Evolutionary conservation across 2,113 vertebrate genomes (phyloP).

Genomic region (Murina feae): DNA sequence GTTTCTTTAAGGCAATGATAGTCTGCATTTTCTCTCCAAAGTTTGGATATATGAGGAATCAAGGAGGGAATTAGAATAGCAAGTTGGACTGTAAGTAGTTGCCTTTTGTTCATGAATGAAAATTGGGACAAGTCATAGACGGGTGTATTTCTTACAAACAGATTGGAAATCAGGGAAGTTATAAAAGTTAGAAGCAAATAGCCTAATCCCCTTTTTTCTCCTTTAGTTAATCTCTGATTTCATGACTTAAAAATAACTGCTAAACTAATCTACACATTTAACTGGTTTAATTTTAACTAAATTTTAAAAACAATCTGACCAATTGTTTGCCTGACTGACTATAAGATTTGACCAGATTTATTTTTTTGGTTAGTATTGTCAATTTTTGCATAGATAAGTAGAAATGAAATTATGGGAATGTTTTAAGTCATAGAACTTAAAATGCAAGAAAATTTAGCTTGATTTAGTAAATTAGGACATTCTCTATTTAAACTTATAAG

Average conservation of each 20-base stretch:
- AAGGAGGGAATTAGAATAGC: background rate
- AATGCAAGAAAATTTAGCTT: slow-evolving; percentile 10
- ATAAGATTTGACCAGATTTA: background rate
- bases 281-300: slow-evolving; percentile 17
- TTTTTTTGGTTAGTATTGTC: background rate
- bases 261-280: background rate
- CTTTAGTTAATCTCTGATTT: background rate
- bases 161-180: background rate
- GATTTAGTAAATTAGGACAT: background rate
- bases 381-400: slow-evolving; percentile 9
- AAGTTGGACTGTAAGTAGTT: background rate
- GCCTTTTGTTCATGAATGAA: background rate
- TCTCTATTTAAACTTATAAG: background rate
- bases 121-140: background rate
- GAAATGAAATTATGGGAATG: slow-evolving; percentile 29
- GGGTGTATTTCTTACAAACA: background rate
- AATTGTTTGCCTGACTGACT: slow-evolving; percentile 5
- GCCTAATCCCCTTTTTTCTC: background rate
- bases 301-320: background rate
- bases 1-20: background rate
- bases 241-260: slow-evolving; percentile 23
- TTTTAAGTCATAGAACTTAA: slow-evolving; percentile 12
- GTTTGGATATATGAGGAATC: background rate
- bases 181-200: background rate
- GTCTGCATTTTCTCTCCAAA: background rate